Percentiles rank a stretch among this genome's conserved stretches.
Evolutionary conservation across 2,797 vertebrate genomes (phyloP).

Genomic region (Sandelia bainsii): DNA sequence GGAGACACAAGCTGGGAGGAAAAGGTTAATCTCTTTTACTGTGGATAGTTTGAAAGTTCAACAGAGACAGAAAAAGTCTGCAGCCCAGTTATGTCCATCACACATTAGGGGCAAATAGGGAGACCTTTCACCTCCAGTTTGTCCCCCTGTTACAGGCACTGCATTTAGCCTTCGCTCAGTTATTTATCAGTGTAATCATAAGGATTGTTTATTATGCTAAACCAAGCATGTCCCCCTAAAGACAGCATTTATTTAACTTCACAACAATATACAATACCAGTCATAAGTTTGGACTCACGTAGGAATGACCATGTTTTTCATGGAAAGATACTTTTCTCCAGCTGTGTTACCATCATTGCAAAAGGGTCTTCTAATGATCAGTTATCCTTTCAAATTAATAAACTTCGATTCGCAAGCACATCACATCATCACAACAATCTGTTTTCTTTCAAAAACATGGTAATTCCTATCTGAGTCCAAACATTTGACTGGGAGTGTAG

Average conservation of each 20-base stretch:
- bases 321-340: too few relatives aligned
- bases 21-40: constrained; percentile 84
- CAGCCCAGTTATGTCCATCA: constrained; percentile 80
- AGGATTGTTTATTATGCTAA: background rate
- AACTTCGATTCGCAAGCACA: too few relatives aligned
- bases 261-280: background rate
- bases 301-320: too few relatives aligned
- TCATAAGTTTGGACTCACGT: too few relatives aligned
- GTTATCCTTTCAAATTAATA: too few relatives aligned
- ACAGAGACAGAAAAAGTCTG: constrained; percentile 67
- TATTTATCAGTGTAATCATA: background rate
- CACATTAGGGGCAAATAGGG: constrained; percentile 79
- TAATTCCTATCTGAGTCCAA: too few relatives aligned
- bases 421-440: too few relatives aligned
- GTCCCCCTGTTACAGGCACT: background rate
- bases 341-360: too few relatives aligned
- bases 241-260: background rate
- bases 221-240: background rate
- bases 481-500: too few relatives aligned
- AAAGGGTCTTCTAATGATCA: too few relatives aligned
- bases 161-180: background rate
- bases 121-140: constrained; percentile 59
- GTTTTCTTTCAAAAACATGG: too few relatives aligned
- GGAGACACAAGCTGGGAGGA: constrained; percentile 65
- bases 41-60: constrained; percentile 83